A percentile compares a stretch with the other conserved stretches of the same genome.
Conservation (phyloP, 1,140 invertebrate species). For the Pseudachorutes palmiensis region DNA sequence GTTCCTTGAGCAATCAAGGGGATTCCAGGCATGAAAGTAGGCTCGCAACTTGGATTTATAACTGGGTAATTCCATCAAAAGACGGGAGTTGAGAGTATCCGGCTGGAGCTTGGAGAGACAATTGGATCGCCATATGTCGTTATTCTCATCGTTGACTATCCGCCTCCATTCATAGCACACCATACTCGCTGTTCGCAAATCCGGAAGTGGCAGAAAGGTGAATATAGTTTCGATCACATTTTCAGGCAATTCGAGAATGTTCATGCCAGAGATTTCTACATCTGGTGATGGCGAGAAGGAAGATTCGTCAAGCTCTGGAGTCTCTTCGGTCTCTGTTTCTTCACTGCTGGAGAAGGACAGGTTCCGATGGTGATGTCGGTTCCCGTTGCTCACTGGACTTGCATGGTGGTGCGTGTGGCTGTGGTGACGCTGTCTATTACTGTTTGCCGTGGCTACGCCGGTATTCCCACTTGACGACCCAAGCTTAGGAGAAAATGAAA, state of each 20-base stretch:
- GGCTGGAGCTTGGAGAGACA: conserved; percentile 78
- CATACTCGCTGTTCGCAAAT: conserved; percentile 77
- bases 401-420: neutral
- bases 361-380: neutral
- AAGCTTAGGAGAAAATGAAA: neutral
- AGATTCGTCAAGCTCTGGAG: neutral
- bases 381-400: neutral
- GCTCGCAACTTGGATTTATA: conserved; percentile 92
- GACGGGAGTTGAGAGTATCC: conserved; percentile 84
- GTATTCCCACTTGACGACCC: neutral
- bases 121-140: conserved; percentile 88
- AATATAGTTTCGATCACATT: conserved; percentile 87
- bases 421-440: neutral
- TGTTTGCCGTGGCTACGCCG: neutral
- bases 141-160: conserved; percentile 86
- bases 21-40: conserved; percentile 93
- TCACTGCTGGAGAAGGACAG: neutral
- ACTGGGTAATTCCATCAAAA: conserved; percentile 77
- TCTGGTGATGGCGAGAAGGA: neutral
- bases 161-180: conserved; percentile 91
- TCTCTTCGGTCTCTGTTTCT: neutral
- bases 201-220: conserved; percentile 78
- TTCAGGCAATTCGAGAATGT: conserved; percentile 51
- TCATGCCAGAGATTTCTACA: neutral
- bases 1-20: conserved; percentile 92